Conservation (phyloP, 2,113 vertebrate species). For the Erythrocebus patas region DNA sequence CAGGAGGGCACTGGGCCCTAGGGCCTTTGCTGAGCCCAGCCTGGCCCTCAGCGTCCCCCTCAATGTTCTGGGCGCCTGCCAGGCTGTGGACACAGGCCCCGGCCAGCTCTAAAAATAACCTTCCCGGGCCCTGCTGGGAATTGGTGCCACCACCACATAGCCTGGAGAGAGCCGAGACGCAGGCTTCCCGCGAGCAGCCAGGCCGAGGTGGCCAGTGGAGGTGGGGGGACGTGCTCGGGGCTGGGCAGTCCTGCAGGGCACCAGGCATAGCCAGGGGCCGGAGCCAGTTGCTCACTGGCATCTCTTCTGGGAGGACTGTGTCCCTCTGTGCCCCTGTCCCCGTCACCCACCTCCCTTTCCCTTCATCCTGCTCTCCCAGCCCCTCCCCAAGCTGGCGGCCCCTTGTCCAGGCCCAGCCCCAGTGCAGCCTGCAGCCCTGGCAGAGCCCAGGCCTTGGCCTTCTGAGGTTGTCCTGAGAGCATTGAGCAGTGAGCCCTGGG, state of each 20-base stretch:
- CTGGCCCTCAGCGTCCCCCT: not conserved
- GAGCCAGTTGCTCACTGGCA: not conserved
- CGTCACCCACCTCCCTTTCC: not conserved
- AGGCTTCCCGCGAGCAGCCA: not conserved
- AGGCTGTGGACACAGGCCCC: not conserved
- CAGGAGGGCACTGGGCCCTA: not conserved
- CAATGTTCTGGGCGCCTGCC: not conserved
- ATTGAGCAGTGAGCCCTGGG: not conserved
- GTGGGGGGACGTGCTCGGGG: no score
- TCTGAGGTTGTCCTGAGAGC: not conserved
- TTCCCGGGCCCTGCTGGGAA: not conserved
- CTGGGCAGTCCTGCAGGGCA: not conserved
- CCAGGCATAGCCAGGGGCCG: not conserved
- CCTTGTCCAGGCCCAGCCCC: not conserved
- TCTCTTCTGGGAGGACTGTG: not conserved
- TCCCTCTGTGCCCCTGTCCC: not conserved
- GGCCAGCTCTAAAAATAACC: not conserved
- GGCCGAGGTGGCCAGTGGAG: not conserved
- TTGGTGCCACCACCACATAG: not conserved
- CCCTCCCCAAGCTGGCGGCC: not conserved
- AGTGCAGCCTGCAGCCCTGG: not conserved
- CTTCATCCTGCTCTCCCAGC: not conserved
- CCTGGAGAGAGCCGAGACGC: not conserved
- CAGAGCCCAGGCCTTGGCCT: not conserved
- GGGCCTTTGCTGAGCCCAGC: not conserved